Evolutionary conservation across 1,140 invertebrate species (phyloP).

Genomic region (Diorhabda elongata): DNA sequence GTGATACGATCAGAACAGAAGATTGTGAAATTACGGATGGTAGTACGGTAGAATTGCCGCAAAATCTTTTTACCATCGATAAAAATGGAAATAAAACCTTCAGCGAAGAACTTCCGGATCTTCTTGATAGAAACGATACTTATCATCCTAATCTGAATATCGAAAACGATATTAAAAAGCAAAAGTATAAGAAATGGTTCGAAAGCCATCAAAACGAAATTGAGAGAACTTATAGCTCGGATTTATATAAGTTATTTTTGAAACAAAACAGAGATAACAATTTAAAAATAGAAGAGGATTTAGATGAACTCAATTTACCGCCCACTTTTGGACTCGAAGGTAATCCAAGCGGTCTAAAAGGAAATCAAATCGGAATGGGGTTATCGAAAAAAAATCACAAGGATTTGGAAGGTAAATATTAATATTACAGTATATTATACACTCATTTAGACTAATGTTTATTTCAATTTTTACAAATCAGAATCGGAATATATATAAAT

Average conservation of each 20-base stretch:
- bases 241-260: background rate
- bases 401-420: conserved; percentile 13
- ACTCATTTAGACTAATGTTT: too few relatives aligned
- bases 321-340: conserved; percentile 35
- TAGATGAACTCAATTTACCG: conserved; percentile 27
- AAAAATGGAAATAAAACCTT: conserved; percentile 16
- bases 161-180: conserved; percentile 19
- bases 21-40: conserved; percentile 39
- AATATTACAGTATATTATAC: too few relatives aligned
- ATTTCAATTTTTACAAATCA: too few relatives aligned
- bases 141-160: background rate
- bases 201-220: conserved; percentile 22
- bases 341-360: conserved; percentile 20
- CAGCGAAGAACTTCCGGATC: conserved; percentile 14
- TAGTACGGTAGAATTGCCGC: conserved; percentile 39
- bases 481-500: too few relatives aligned
- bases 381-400: conserved; percentile 18
- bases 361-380: conserved; percentile 38
- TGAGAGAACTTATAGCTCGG: conserved; percentile 4
- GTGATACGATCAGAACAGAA: conserved; percentile 41
- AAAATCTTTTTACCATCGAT: conserved; percentile 32
- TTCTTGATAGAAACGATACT: background rate
- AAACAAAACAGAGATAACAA: conserved; percentile 31
- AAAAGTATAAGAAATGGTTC: conserved; percentile 28
- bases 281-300: conserved; percentile 32